Percentiles rank a stretch among this genome's conserved stretches.
Evolutionary conservation across 2,797 vertebrate species (phyloP).

Genomic region (Carapus acus): DNA sequence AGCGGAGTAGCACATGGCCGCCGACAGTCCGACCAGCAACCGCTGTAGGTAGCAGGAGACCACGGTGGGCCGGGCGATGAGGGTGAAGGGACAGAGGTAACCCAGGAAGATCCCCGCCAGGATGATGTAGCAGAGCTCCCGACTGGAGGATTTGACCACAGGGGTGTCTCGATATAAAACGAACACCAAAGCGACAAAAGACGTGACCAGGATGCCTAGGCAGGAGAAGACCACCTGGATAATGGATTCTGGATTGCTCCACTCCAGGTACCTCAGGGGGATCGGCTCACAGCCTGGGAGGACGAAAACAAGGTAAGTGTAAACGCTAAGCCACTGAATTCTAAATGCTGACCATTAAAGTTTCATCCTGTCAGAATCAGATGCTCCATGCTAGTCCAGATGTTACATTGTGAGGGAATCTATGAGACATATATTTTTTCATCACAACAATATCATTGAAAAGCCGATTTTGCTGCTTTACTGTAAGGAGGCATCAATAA

Average conservation of each 20-base stretch:
- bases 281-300: constrained; percentile 84
- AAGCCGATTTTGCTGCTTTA: background rate
- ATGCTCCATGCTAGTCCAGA: background rate
- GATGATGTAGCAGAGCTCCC: constrained; percentile 98
- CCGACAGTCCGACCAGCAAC: constrained; percentile 91
- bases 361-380: constrained; percentile 8
- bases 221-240: constrained; percentile 94
- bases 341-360: constrained; percentile 19
- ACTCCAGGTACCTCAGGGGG: constrained; percentile 86
- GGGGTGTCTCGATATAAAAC: constrained; percentile 95
- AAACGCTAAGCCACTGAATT: constrained; percentile 7
- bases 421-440: background rate
- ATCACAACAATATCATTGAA: background rate
- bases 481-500: constrained; percentile 28
- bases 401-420: background rate
- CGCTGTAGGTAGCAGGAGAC: constrained; percentile 95
- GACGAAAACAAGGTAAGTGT: constrained; percentile 11
- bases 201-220: constrained; percentile 90
- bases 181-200: constrained; percentile 94
- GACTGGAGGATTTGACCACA: constrained; percentile 96
- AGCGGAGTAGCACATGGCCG: constrained; percentile 97
- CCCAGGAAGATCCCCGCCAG: constrained; percentile 94
- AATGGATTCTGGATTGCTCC: constrained; percentile 94
- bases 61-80: constrained; percentile 90
- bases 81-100: constrained; percentile 94